Conservation (phyloP, 2,113 vertebrate genomes). For the Oenanthe melanoleuca region DNA sequence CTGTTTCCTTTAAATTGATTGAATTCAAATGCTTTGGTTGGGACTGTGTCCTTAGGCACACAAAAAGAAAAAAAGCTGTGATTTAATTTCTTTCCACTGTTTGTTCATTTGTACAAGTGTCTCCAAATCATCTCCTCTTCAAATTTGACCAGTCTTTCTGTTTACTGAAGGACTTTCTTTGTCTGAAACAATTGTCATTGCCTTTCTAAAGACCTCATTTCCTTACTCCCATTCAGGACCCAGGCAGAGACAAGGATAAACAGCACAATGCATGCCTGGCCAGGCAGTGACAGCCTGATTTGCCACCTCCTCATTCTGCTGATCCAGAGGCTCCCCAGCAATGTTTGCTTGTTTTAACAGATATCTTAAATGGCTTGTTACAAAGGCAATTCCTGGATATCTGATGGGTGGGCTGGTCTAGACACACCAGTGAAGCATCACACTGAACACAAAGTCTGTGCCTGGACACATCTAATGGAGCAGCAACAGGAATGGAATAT, state of each 20-base stretch:
- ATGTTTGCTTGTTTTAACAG: background rate
- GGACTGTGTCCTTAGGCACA: background rate
- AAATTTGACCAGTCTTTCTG: constrained; percentile 56
- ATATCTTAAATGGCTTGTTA: background rate
- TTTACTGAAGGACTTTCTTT: constrained; percentile 24
- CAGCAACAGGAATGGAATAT: background rate
- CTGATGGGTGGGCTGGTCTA: background rate
- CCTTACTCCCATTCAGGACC: background rate
- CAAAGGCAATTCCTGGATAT: background rate
- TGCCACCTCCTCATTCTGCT: background rate
- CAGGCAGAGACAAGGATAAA: background rate
- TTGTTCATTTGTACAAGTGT: constrained; percentile 53
- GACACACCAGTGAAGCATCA: background rate
- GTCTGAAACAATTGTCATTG: constrained; percentile 31
- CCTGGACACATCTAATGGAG: background rate
- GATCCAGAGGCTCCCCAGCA: background rate
- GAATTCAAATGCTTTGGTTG: background rate
- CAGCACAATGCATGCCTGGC: background rate
- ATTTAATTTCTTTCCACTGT: constrained; percentile 31
- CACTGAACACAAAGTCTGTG: background rate
- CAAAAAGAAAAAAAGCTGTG: background rate
- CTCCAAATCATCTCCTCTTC: constrained; percentile 59
- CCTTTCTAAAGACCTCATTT: constrained; percentile 34
- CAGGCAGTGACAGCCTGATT: background rate
- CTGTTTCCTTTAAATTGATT: background rate